Percentiles rank a stretch among this genome's conserved stretches.
Conservation (phyloP, 2,113 vertebrate genomes). For the Oryzias woworae region DNA sequence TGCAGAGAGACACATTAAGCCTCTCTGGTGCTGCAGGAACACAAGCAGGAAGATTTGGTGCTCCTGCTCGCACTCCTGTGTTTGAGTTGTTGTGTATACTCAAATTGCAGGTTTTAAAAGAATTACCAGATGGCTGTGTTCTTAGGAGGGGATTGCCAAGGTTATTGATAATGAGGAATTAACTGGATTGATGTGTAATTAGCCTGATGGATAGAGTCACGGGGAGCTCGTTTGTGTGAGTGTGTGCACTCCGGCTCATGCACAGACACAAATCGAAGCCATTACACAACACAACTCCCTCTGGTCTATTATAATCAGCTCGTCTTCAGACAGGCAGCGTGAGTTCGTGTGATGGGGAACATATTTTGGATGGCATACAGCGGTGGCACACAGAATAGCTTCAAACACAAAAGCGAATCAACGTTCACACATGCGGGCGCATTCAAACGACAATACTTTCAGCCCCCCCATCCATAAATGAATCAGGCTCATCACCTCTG, state of each 20-base stretch:
- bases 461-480: not conserved
- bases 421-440: not conserved
- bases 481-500: slow-evolving; percentile 13
- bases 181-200: slow-evolving; percentile 78
- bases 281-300: slow-evolving; percentile 37
- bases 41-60: slow-evolving; percentile 16
- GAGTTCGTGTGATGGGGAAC: slow-evolving; percentile 50
- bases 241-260: not conserved
- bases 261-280: slow-evolving; percentile 4
- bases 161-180: slow-evolving; percentile 81
- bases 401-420: not conserved
- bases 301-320: slow-evolving; percentile 36
- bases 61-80: slow-evolving; percentile 6
- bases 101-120: slow-evolving; percentile 68
- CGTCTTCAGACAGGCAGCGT: slow-evolving; percentile 44
- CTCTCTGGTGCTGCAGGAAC: slow-evolving; percentile 26
- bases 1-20: slow-evolving; percentile 46
- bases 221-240: slow-evolving; percentile 26
- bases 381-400: slow-evolving; percentile 2
- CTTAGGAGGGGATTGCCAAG: slow-evolving; percentile 73
- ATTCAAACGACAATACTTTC: slow-evolving; percentile 15
- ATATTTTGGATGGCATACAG: slow-evolving; percentile 43
- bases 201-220: slow-evolving; percentile 76
- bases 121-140: slow-evolving; percentile 75
- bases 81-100: slow-evolving; percentile 26